Percentiles rank a stretch among this genome's conserved stretches.
phyloP scores from a whole-genome alignment of 2,797 vertebrate genomes.

The Threskiornis aethiopicus region DNA sequence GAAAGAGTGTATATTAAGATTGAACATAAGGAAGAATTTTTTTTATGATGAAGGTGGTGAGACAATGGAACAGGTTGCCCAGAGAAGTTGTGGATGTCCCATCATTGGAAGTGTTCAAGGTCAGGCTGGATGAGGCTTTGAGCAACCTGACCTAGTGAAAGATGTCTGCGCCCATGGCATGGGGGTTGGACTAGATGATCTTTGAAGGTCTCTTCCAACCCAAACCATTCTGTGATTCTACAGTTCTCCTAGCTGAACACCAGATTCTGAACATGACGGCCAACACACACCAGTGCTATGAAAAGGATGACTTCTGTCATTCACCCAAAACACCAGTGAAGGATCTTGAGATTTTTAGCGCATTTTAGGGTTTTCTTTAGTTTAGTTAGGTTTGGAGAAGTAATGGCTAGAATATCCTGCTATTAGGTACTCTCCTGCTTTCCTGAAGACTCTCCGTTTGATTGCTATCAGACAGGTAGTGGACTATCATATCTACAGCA shows the following conservation, averaged over 20 bases:
- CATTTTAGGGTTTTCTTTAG: neutral
- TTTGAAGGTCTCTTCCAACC: neutral
- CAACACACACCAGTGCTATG: neutral
- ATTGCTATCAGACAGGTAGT: neutral
- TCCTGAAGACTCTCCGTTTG: neutral
- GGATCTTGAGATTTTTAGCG: neutral
- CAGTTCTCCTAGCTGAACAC: neutral
- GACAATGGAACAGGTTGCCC: neutral
- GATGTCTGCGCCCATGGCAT: neutral
- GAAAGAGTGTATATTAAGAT: neutral
- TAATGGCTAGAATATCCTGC: neutral
- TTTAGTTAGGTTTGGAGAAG: neutral
- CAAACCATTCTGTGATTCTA: neutral
- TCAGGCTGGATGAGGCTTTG: neutral
- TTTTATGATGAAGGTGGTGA: neutral
- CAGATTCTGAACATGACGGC: neutral
- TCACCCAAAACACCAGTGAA: neutral
- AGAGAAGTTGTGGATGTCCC: neutral
- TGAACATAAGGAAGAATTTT: neutral
- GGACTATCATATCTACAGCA: neutral
- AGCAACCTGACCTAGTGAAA: neutral
- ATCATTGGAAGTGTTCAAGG: neutral
- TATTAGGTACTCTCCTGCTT: neutral
- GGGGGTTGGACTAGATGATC: accelerated
- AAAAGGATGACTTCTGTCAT: neutral